These are phyloP conservation scores for Hofmannophila pseudospretella DNA, from an alignment of 2,888 invertebrate species.

Conservation along the genomic window DNA sequence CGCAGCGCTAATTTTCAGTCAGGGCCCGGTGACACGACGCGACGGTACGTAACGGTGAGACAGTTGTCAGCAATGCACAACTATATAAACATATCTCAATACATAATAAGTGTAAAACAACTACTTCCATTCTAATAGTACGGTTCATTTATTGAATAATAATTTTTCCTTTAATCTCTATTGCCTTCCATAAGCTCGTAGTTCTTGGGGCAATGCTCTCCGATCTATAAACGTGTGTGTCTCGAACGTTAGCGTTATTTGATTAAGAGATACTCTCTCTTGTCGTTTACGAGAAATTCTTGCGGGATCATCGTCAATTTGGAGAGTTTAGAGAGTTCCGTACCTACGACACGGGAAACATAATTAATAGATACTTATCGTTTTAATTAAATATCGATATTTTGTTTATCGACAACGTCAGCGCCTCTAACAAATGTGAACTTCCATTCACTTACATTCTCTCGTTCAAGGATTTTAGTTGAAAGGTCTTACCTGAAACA, in stretches of 20 bases:
- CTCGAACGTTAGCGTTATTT: constrained; percentile 35
- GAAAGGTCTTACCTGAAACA: constrained; percentile 28
- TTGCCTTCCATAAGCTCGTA: too few species aligned
- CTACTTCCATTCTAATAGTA: too few species aligned
- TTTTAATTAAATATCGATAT: neutral
- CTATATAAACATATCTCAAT: too few species aligned
- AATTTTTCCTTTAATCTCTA: too few species aligned
- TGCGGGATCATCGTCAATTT: constrained; percentile 38
- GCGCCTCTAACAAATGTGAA: neutral
- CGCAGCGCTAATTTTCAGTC: too few species aligned
- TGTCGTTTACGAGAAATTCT: constrained; percentile 34
- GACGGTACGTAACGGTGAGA: too few species aligned
- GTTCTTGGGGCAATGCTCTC: neutral
- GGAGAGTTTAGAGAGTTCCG: constrained; percentile 11
- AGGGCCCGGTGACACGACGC: too few species aligned
- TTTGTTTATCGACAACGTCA: too few species aligned
- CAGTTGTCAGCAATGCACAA: too few species aligned
- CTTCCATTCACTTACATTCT: neutral
- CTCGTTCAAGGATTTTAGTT: neutral
- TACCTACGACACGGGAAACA: neutral
- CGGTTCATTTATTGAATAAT: too few species aligned
- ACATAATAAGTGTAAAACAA: too few species aligned
- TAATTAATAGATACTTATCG: neutral
- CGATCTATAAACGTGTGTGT: constrained; percentile 25
- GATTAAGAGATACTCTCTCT: constrained; percentile 43